Percentiles rank a stretch among this genome's conserved stretches.
These are phyloP conservation scores for Mus minutoides DNA, from an alignment of 2,797 vertebrate species.

Conservation along the genomic window DNA sequence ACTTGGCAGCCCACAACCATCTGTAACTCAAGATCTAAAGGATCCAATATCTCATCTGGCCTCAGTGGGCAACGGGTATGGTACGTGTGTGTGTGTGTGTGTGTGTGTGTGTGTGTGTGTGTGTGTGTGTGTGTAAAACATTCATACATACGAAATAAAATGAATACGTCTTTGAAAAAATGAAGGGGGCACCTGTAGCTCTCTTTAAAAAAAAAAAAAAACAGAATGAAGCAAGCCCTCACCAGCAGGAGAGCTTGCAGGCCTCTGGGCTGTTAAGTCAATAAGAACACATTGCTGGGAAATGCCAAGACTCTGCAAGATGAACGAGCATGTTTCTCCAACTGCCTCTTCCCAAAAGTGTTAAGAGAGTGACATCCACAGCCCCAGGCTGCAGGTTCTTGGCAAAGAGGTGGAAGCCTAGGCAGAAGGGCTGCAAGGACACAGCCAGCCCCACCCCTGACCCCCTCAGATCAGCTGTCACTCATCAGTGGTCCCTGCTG, in stretches of 20 bases:
- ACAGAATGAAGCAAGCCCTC: not conserved
- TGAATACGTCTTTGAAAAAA: not conserved
- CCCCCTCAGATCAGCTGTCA: not conserved
- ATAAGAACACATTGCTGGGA: not conserved
- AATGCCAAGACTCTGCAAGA: slow-evolving; percentile 5
- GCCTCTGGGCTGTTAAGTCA: not conserved
- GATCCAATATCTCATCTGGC: too few species aligned
- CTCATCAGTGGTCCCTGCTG: not conserved
- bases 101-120: too few species aligned
- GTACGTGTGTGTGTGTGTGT: too few species aligned
- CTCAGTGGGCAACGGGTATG: not conserved
- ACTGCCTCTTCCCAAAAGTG: not conserved
- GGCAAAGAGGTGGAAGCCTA: not conserved
- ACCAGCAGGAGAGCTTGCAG: not conserved
- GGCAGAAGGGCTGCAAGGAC: not conserved
- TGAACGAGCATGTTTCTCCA: not conserved
- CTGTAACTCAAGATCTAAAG: not conserved
- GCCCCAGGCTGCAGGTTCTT: not conserved
- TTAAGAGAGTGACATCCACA: not conserved
- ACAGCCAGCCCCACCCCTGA: too few species aligned
- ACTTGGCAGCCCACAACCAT: not conserved
- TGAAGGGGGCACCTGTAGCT: too few species aligned
- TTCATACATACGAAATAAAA: not conserved
- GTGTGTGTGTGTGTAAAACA: too few species aligned
- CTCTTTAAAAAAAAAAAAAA: not conserved